These are phyloP conservation scores for Dynastes hyllus DNA, from an alignment of 2,888 invertebrate genomes.

Conservation along the genomic window DNA sequence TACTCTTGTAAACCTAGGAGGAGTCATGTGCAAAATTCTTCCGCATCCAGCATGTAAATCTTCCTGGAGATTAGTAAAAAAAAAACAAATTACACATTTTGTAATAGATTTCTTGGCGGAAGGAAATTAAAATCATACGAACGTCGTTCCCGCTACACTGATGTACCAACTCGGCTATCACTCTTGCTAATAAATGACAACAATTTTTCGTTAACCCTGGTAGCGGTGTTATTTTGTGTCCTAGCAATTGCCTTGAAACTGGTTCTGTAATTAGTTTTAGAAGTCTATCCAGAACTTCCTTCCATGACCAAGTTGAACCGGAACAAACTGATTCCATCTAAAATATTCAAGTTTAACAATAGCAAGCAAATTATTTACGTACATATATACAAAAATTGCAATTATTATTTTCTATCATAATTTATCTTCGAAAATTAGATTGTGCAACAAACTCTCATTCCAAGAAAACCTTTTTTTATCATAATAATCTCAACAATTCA, in stretches of 20 bases:
- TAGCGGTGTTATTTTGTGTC: slow-evolving; percentile 67
- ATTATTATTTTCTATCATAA: too few species aligned
- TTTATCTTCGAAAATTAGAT: too few species aligned
- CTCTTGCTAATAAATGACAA: slow-evolving; percentile 85
- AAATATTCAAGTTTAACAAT: background rate
- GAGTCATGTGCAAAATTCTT: slow-evolving; percentile 88
- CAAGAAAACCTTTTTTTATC: too few species aligned
- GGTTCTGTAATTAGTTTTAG: slow-evolving; percentile 88
- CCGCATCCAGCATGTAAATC: slow-evolving; percentile 83
- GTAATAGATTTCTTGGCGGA: too few species aligned
- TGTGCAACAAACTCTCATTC: too few species aligned
- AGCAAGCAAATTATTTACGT: too few species aligned
- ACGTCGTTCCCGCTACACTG: slow-evolving; percentile 86
- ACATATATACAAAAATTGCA: too few species aligned
- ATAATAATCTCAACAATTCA: too few species aligned
- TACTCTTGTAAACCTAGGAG: slow-evolving; percentile 91
- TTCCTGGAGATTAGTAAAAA: slow-evolving; percentile 68
- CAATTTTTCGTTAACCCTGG: slow-evolving; percentile 73
- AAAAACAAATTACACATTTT: background rate
- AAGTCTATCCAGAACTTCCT: slow-evolving; percentile 87
- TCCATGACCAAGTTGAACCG: slow-evolving; percentile 67
- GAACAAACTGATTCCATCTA: slow-evolving; percentile 69
- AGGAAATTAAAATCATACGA: slow-evolving; percentile 61
- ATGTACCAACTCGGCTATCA: slow-evolving; percentile 90
- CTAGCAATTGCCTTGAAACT: slow-evolving; percentile 75